Conservation (phyloP, 2,113 vertebrate species). For the Telmatochromis bifrenatus region DNA sequence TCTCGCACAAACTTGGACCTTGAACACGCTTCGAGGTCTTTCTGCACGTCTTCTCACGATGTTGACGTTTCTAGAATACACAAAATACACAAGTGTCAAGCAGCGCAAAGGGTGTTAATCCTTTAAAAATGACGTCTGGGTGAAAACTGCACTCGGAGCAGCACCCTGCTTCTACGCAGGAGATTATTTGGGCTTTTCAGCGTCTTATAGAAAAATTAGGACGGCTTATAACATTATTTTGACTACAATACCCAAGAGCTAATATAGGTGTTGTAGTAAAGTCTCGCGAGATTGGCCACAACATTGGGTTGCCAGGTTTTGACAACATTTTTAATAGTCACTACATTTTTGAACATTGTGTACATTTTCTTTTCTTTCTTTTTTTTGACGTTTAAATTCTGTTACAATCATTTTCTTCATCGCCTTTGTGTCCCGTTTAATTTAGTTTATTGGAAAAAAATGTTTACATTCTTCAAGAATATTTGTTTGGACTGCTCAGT, state of each 20-base stretch:
- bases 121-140: background rate
- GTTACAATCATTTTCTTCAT: background rate
- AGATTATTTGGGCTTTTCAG: conserved; percentile 20
- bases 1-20: background rate
- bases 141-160: background rate
- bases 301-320: conserved; percentile 50
- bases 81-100: background rate
- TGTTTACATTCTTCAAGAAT: background rate
- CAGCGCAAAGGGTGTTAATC: background rate
- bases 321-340: background rate
- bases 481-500: background rate
- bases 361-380: background rate
- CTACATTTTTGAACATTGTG: background rate
- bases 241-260: conserved; percentile 49
- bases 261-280: background rate
- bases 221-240: conserved; percentile 18
- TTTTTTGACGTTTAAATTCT: background rate
- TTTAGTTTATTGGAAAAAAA: background rate
- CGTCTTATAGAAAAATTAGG: conserved; percentile 23
- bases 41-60: background rate
- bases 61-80: background rate
- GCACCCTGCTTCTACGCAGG: background rate
- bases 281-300: conserved; percentile 26
- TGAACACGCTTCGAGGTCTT: background rate
- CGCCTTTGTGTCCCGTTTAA: background rate